These are phyloP conservation scores for Ametastegia equiseti DNA, from an alignment of 2,888 invertebrate species.

Conservation along the genomic window DNA sequence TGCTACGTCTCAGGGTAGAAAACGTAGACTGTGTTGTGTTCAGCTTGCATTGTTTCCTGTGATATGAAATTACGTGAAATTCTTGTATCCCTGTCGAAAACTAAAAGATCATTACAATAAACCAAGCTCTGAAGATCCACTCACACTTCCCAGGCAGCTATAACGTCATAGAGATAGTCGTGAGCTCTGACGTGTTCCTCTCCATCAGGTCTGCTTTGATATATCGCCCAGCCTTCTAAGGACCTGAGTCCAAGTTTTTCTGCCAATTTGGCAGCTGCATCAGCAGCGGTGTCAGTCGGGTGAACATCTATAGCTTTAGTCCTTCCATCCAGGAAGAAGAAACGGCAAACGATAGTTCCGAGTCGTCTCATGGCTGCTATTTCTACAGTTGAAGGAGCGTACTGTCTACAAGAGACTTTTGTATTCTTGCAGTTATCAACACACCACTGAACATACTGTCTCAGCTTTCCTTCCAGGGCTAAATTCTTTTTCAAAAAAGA, in stretches of 20 bases:
- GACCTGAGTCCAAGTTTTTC: slow-evolving; percentile 91
- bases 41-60: slow-evolving; percentile 79
- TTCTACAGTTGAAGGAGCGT: slow-evolving; percentile 95
- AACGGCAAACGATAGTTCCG: slow-evolving; percentile 94
- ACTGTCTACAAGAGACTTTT: slow-evolving; percentile 87
- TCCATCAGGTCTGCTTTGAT: slow-evolving; percentile 90
- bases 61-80: slow-evolving; percentile 49
- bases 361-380: slow-evolving; percentile 94
- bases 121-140: slow-evolving; percentile 59
- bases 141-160: slow-evolving; percentile 96
- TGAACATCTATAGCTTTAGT: slow-evolving; percentile 97
- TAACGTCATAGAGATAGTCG: slow-evolving; percentile 95
- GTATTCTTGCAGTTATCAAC: slow-evolving; percentile 94
- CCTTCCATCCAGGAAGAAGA: slow-evolving; percentile 96
- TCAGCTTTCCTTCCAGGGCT: slow-evolving; percentile 82
- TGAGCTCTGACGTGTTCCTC: slow-evolving; percentile 95
- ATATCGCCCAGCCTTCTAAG: slow-evolving; percentile 96
- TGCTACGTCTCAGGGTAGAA: slow-evolving; percentile 79
- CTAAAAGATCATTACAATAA: no score
- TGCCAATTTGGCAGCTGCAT: slow-evolving; percentile 92
- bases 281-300: slow-evolving; percentile 95
- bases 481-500: slow-evolving; percentile 86
- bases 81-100: not conserved
- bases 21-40: slow-evolving; percentile 77
- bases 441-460: slow-evolving; percentile 96